Evolutionary conservation across 2,797 vertebrate species (phyloP).

Genomic region (Mus minutoides): DNA sequence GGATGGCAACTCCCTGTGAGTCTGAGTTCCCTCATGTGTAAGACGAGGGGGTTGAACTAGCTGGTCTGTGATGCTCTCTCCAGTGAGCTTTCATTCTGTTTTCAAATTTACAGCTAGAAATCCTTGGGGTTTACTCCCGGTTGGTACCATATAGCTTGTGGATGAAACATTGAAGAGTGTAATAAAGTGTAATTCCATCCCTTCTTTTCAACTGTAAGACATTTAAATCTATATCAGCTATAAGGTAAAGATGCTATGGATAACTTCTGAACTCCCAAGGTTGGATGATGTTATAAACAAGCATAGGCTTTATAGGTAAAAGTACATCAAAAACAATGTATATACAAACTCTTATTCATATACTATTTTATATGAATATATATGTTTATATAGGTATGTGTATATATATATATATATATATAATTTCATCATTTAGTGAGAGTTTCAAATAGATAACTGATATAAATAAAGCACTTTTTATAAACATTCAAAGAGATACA

Average conservation of each 20-base stretch:
- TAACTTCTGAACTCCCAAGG: not conserved
- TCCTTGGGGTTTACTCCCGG: not conserved
- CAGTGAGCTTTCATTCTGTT: not conserved
- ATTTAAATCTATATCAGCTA: not conserved
- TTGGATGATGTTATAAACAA: not conserved
- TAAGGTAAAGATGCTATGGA: not conserved
- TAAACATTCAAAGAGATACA: not conserved
- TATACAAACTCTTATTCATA: not conserved
- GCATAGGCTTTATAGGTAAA: not conserved
- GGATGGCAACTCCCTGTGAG: not conserved
- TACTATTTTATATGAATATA: too few species aligned
- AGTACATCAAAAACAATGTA: not conserved
- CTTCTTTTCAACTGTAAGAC: not conserved
- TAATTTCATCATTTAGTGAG: not conserved
- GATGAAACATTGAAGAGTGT: not conserved
- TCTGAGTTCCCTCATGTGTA: constrained; percentile 56
- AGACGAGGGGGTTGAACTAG: not conserved
- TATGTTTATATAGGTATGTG: too few species aligned
- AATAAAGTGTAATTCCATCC: not conserved
- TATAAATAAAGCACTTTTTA: constrained; percentile 30
- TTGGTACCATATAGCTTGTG: not conserved
- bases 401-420: not conserved
- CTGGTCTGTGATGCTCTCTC: not conserved
- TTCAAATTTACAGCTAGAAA: constrained; percentile 36
- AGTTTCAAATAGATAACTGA: not conserved